Conservation (phyloP, 1,140 invertebrate species). For the Lordiphosa mommai region DNA sequence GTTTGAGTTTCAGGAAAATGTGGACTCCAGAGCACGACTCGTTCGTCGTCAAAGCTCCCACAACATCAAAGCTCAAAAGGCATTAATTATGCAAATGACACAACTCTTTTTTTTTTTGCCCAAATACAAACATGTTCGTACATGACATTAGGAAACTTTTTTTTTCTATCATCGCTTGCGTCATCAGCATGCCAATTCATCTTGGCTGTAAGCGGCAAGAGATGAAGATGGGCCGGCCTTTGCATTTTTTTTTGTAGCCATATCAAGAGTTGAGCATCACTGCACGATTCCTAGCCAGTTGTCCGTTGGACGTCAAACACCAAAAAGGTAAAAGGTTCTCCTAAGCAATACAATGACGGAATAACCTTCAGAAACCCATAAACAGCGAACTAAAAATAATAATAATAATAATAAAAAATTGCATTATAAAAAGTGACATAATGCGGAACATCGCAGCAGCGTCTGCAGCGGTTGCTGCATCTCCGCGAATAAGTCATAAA, state of each 20-base stretch:
- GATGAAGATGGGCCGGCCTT: constrained; percentile 16
- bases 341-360: not conserved
- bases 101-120: constrained; percentile 30
- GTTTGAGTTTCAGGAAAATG: not conserved
- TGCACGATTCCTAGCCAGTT: constrained; percentile 47
- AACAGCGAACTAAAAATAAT: constrained; percentile 13
- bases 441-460: constrained; percentile 40
- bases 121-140: constrained; percentile 6
- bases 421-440: constrained; percentile 41
- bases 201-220: constrained; percentile 15
- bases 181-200: constrained; percentile 43
- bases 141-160: constrained; percentile 28
- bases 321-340: constrained; percentile 47
- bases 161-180: constrained; percentile 27
- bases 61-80: constrained; percentile 11
- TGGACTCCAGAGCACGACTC: not conserved
- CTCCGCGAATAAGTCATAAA: constrained; percentile 13
- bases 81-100: constrained; percentile 63
- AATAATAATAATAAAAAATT: constrained; percentile 27
- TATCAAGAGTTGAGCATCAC: constrained; percentile 51
- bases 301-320: not conserved
- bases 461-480: not conserved
- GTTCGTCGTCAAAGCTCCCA: not conserved
- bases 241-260: constrained; percentile 11
- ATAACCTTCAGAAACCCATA: constrained; percentile 46